Evolutionary conservation across 1,140 invertebrate species (phyloP).

Genomic region (Lordiphosa mommai): DNA sequence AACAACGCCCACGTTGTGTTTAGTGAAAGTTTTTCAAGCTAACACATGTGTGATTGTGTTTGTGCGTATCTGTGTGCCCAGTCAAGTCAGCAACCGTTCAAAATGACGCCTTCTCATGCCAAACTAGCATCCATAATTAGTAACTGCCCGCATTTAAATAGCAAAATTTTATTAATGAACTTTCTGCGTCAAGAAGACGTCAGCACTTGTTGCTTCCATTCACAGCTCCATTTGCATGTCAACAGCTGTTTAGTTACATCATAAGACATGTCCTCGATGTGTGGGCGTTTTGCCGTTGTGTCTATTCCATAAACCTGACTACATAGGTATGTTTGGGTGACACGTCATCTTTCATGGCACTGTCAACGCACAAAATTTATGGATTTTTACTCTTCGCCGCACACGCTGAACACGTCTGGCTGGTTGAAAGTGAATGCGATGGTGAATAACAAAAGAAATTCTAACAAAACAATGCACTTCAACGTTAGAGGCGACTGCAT

Average conservation of each 20-base stretch:
- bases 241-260: constrained; percentile 42
- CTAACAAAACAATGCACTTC: constrained; percentile 5
- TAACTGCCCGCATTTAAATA: constrained; percentile 45
- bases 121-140: constrained; percentile 60
- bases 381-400: constrained; percentile 28
- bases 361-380: constrained; percentile 54
- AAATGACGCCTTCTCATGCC: constrained; percentile 20
- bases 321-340: constrained; percentile 7
- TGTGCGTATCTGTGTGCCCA: constrained; percentile 4
- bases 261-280: background rate
- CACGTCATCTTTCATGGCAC: constrained; percentile 61
- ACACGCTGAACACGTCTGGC: background rate
- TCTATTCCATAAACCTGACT: background rate
- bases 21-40: constrained; percentile 24
- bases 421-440: constrained; percentile 28
- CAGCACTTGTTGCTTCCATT: constrained; percentile 48
- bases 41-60: constrained; percentile 6
- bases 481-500: constrained; percentile 4
- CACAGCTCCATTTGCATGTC: constrained; percentile 22
- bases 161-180: constrained; percentile 46
- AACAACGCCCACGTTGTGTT: constrained; percentile 39
- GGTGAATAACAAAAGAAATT: constrained; percentile 10
- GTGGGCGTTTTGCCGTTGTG: constrained; percentile 13
- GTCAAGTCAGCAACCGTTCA: constrained; percentile 1
- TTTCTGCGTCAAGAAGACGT: constrained; percentile 8